Evolutionary conservation across 2,888 invertebrate genomes (phyloP).

Genomic region (Hirtodrosophila histrioides): DNA sequence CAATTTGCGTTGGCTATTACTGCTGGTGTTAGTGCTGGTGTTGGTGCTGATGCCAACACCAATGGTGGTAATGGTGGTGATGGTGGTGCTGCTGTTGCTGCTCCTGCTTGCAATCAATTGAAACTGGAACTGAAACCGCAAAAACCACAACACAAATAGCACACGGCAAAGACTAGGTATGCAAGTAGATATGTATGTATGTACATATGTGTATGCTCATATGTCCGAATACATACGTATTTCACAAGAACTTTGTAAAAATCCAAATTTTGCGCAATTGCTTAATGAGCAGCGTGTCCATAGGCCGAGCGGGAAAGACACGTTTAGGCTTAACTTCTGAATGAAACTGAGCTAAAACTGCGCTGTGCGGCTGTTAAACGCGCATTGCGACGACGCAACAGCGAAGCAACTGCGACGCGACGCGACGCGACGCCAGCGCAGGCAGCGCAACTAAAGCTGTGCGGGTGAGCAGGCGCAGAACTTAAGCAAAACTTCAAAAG

Average conservation of each 20-base stretch:
- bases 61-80: constrained; percentile 2
- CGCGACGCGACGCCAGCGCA: constrained; percentile 24
- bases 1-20: constrained; percentile 35
- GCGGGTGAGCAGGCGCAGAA: constrained; percentile 59
- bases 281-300: constrained; percentile 42
- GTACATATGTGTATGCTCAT: constrained; percentile 19
- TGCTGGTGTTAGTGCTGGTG: constrained; percentile 7
- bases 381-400: constrained; percentile 56
- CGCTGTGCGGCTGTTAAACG: constrained; percentile 68
- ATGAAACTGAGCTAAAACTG: constrained; percentile 73
- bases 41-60: constrained; percentile 3
- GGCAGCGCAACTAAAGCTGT: constrained; percentile 36
- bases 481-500: constrained; percentile 38
- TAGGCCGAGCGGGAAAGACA: constrained; percentile 43
- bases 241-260: constrained; percentile 78
- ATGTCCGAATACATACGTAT: constrained; percentile 35
- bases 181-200: constrained; percentile 19
- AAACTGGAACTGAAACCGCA: constrained; percentile 73
- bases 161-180: constrained; percentile 54
- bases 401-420: constrained; percentile 18
- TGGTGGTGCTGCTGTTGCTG: constrained; percentile 16
- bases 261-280: constrained; percentile 66
- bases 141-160: constrained; percentile 76
- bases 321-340: constrained; percentile 73
- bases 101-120: constrained; percentile 63